These are phyloP conservation scores for Aurelia sp. DNA, from an alignment of 30 jellyfish, hydroid and myxozoan species.

Conservation along the genomic window DNA sequence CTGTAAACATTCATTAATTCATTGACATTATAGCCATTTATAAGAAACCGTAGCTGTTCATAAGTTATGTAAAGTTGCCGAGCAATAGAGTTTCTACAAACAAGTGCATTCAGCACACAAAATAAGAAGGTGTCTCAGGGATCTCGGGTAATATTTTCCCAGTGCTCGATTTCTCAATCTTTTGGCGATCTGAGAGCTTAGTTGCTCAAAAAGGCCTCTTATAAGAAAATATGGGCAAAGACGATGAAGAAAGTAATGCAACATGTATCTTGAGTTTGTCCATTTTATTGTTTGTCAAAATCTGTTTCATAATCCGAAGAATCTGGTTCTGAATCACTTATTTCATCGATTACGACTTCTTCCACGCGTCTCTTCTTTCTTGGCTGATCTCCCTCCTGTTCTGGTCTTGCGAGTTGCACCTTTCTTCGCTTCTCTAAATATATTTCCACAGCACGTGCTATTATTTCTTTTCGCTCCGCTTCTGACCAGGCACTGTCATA, in stretches of 20 bases:
- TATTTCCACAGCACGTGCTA: conserved; percentile 8
- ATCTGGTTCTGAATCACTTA: background rate
- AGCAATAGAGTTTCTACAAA: too few relatives aligned
- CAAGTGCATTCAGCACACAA: too few relatives aligned
- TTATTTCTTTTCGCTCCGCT: conserved; percentile 18
- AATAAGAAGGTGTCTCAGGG: too few relatives aligned
- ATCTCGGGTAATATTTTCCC: too few relatives aligned
- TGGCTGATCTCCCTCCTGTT: conserved; percentile 26
- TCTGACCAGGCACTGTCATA: conserved; percentile 49
- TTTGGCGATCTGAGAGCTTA: too few relatives aligned
- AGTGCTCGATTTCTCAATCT: too few relatives aligned
- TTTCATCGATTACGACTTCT: background rate
- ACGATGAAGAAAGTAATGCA: background rate
- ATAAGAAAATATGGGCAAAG: too few relatives aligned
- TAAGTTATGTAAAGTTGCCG: too few relatives aligned
- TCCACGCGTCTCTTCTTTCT: conserved; percentile 21
- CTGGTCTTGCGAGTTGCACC: conserved; percentile 40
- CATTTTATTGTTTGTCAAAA: background rate
- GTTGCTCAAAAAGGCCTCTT: too few relatives aligned
- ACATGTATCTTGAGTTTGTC: background rate
- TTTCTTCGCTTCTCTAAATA: conserved; percentile 30
- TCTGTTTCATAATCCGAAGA: background rate
- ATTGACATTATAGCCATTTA: too few relatives aligned
- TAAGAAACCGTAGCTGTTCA: too few relatives aligned
- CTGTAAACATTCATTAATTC: too few relatives aligned